Evolutionary conservation across 2,797 vertebrate species (phyloP).

Genomic region (Phrynocephalus vlangalii): DNA sequence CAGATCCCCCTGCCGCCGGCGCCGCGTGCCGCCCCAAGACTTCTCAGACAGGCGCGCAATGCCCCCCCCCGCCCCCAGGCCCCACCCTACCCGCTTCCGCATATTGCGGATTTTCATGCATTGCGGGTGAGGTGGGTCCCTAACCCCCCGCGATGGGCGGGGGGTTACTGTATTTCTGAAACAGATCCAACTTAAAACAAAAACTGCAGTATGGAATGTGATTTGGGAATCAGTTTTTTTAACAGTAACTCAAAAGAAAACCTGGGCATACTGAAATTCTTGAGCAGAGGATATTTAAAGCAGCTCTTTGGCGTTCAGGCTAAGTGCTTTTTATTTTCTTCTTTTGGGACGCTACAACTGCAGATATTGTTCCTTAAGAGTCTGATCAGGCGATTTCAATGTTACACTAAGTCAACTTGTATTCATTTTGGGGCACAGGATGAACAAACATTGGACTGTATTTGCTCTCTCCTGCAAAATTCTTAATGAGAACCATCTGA

Average conservation of each 20-base stretch:
- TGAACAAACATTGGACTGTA: not conserved
- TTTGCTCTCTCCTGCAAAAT: not conserved
- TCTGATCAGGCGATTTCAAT: constrained; percentile 22
- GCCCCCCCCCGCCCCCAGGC: too few relatives aligned
- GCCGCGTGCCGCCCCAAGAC: too few relatives aligned
- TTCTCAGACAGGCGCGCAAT: too few relatives aligned
- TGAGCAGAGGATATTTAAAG: constrained; percentile 10
- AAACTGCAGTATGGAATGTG: not conserved
- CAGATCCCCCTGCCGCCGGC: too few relatives aligned
- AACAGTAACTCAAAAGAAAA: not conserved
- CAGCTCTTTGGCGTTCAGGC: constrained; percentile 9
- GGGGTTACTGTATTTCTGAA: not conserved
- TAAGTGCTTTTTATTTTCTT: not conserved
- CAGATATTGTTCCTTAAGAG: constrained; percentile 20
- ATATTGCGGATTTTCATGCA: too few relatives aligned
- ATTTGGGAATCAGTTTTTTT: not conserved
- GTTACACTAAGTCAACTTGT: constrained; percentile 1
- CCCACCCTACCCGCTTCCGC: too few relatives aligned
- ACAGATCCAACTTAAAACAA: not conserved
- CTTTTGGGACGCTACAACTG: not conserved
- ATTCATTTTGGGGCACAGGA: constrained; percentile 10
- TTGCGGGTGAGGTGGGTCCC: too few relatives aligned
- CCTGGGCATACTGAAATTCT: not conserved
- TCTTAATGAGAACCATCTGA: not conserved
- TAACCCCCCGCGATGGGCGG: too few relatives aligned